phyloP scores from a whole-genome alignment of 1,140 invertebrate genomes.

The Halotydeus destructor region DNA sequence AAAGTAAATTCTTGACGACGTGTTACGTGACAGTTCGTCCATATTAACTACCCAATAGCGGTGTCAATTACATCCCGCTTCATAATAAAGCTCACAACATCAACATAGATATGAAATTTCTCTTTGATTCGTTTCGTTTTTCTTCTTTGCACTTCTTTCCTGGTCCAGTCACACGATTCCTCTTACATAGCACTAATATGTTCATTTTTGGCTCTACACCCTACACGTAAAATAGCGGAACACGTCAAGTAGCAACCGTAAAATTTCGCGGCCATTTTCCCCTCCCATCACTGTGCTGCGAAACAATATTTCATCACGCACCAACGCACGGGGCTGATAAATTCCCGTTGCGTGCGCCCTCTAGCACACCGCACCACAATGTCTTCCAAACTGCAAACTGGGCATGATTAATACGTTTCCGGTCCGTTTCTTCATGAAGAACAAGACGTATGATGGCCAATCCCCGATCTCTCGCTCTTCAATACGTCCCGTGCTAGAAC shows the following conservation, averaged over 20 bases:
- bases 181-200: no score
- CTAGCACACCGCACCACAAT: constrained; percentile 64
- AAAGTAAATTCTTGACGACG: no score
- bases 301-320: constrained; percentile 68
- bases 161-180: no score
- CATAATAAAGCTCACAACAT: no score
- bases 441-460: constrained; percentile 40
- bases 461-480: constrained; percentile 46
- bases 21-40: no score
- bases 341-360: constrained; percentile 43
- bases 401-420: constrained; percentile 50
- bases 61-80: no score
- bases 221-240: constrained; percentile 53
- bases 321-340: constrained; percentile 64
- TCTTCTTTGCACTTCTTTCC: no score
- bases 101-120: no score
- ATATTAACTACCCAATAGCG: no score
- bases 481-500: constrained; percentile 27
- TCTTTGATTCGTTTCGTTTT: no score
- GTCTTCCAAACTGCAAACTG: constrained; percentile 80
- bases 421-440: constrained; percentile 30
- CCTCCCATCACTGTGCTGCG: constrained; percentile 62
- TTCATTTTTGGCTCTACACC: no score
- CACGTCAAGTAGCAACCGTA: constrained; percentile 46
- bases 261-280: constrained; percentile 72